Evolutionary conservation across 2,888 invertebrate species (phyloP), one percentile per base, ranked within the genome.

Genomic region (Drosophila mettleri): DNA sequence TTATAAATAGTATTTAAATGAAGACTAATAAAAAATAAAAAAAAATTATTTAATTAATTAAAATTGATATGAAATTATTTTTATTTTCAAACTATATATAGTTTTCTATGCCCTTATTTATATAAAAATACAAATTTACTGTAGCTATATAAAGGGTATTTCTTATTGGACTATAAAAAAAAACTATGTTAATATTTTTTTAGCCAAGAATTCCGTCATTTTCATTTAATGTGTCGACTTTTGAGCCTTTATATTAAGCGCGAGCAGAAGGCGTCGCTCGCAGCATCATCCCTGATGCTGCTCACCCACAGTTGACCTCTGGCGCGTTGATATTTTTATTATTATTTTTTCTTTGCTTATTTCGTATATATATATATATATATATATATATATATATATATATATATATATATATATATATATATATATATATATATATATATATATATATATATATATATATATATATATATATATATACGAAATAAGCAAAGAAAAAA

Each of bases 151-250:
- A 1, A 20, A 39, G 38, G 20, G 39, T 22, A 53, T 53, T 7
- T 31, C 2, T 2, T 6, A 39, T 38, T 22, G n/a, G 12, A 3
- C 0, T 33, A 34, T 1, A 9, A 2, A n/a, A 9, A 2, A n/a
- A 2, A 9, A 0, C 9, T 8, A 5, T 3, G 7, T 16, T 16
- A 12, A 3, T 9, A 33, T 59, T 59, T 55, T 67, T 43, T 18
- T n/a, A 16, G 7, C 38, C 20, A 29, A 24, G 63, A 43, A 60
- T 57, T 63, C 24, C 29, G 74, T 55, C 74, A 69, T 49, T 78
- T 74, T 74, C 57, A 59, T 75, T 78, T 64, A 86, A 80, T 74
- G 85, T 71, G 81, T 69, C 85, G 79, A 86, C 87, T 76, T 83
- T 82, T 82, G 66, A 88, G 72, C 81, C 78, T 80, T 75, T 77